phyloP scores from a whole-genome alignment of 2,888 invertebrate species.

The Rhogogaster chlorosoma region DNA sequence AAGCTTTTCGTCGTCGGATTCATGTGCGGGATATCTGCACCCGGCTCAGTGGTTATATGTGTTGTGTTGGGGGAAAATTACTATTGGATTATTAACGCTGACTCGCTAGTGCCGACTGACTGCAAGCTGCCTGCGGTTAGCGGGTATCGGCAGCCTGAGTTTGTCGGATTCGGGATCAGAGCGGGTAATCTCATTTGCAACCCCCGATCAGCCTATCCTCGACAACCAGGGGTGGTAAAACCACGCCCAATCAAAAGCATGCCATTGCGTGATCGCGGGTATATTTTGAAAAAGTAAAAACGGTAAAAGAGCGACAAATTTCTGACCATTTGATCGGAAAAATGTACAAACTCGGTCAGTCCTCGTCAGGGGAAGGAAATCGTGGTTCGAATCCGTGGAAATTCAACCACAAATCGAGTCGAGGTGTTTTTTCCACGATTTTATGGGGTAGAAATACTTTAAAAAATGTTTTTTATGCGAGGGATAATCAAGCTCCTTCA shows the following conservation, averaged over 20 bases:
- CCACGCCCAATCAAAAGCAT: conserved; percentile 70
- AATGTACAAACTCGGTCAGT: background rate
- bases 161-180: conserved; percentile 77
- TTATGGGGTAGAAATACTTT: background rate
- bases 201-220: conserved; percentile 76
- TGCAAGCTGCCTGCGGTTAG: conserved; percentile 69
- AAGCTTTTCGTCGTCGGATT: conserved; percentile 44
- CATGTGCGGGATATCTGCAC: conserved; percentile 33
- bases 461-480: background rate
- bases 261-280: background rate
- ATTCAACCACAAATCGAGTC: background rate
- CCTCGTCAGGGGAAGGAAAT: background rate
- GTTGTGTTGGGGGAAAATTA: conserved; percentile 62
- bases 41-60: conserved; percentile 52
- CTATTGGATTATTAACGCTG: conserved; percentile 76
- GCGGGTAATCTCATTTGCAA: conserved; percentile 75
- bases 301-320: background rate
- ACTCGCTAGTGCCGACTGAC: conserved; percentile 30
- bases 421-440: background rate
- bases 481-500: background rate
- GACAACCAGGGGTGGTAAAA: conserved; percentile 71
- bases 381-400: background rate
- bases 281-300: background rate
- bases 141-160: conserved; percentile 73
- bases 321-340: background rate